Base-by-base conservation (phyloP, 2,113 vertebrate genomes). In the Menidia beryllina region DNA sequence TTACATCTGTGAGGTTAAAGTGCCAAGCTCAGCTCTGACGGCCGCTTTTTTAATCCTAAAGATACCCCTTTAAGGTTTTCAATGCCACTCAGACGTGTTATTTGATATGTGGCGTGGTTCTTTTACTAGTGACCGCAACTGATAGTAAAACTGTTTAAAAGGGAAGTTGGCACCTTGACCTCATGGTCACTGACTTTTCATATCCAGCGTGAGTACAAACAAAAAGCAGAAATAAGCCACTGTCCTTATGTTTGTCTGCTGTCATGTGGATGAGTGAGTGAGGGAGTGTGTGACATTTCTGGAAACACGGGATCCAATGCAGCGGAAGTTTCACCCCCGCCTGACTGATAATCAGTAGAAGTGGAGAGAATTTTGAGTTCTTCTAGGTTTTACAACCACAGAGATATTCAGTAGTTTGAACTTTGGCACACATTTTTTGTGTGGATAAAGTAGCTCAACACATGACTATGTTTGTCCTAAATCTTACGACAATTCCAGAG, bases 281-380 rank as follows among this genome's bases (percentile, higher is more conserved):
- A 63, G 59, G 78, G 34, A 72, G n/a, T 79, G 60, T 69, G 25
- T 20, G 24, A 23, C 49, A 74, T 61, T 49, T 81, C 43, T 69
- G 72, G 64, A 81, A 85, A 79, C 59, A 66, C 58, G 84, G 87
- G 85, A 91, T 91, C 89, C 87, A 89, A 87, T 87, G 87, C 87
- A 91, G 89, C 83, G 69, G 21, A 81, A 75, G 53, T 26, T 0
- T 71, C 45, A n/a, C 41, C 13, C 51, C 7, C 48, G 10, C 53
- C 45, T 45, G 10, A 20, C 21, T 23, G 17, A n/a, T 36, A n/a
- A 10, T 23, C 20, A 43, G 23, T 19, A 7, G 2, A 54, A 57
- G n/a, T 49, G 14, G n/a, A n/a, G n/a, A n/a, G n/a, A n/a, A n/a
- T n/a, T n/a, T n/a, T n/a, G n/a, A n/a, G 7, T 1, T 50, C 43